These are phyloP conservation scores for Anodontia alba DNA, from an alignment of 2,888 invertebrate genomes.

Conservation along the genomic window DNA sequence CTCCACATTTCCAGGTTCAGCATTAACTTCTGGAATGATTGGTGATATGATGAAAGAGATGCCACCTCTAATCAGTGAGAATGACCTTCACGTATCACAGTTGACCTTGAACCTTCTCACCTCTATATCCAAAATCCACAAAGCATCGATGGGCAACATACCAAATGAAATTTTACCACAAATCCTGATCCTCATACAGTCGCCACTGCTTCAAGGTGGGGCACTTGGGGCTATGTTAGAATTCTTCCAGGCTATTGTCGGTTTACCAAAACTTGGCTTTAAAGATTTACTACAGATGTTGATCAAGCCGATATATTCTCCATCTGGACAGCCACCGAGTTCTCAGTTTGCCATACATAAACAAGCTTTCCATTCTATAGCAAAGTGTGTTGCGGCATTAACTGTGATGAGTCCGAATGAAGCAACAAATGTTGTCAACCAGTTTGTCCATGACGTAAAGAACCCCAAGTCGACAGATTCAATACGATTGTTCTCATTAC, in stretches of 20 bases:
- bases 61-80: conserved; percentile 95
- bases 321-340: conserved; percentile 55
- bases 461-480: conserved; percentile 83
- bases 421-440: conserved; percentile 87
- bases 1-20: conserved; percentile 77
- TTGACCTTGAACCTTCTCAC: conserved; percentile 83
- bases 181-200: conserved; percentile 94
- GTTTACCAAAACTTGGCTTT: conserved; percentile 90
- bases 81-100: conserved; percentile 96
- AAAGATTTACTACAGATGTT: conserved; percentile 89
- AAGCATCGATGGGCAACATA: conserved; percentile 77
- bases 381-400: conserved; percentile 97
- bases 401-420: conserved; percentile 92
- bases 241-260: conserved; percentile 95
- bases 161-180: conserved; percentile 85
- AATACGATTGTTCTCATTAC: conserved; percentile 95
- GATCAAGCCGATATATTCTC: conserved; percentile 83
- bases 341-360: conserved; percentile 81
- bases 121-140: conserved; percentile 81
- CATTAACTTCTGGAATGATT: conserved; percentile 90
- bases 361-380: conserved; percentile 95
- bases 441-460: conserved; percentile 85
- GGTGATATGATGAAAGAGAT: conserved; percentile 94
- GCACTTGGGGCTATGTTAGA: conserved; percentile 96
- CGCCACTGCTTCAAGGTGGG: conserved; percentile 96